Percentiles rank a stretch among this genome's conserved stretches.
These are phyloP conservation scores for Chironomus tepperi DNA, from an alignment of 1,140 invertebrate species.

Conservation along the genomic window DNA sequence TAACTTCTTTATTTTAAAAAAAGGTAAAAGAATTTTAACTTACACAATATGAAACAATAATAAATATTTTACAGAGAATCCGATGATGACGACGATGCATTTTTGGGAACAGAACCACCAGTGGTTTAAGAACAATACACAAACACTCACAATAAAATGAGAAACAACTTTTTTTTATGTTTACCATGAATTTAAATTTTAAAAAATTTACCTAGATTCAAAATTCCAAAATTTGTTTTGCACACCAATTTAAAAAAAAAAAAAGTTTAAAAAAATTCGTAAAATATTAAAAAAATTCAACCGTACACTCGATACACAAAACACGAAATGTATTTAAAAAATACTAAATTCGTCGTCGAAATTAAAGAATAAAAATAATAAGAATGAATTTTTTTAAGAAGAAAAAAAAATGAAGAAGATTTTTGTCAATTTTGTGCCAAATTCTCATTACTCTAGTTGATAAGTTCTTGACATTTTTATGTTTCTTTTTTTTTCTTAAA, in stretches of 20 bases:
- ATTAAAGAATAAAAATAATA: no score
- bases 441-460: conserved; percentile 19
- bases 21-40: not conserved
- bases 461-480: conserved; percentile 19
- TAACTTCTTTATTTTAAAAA: no score
- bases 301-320: conserved; percentile 6
- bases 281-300: conserved; percentile 4
- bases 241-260: not conserved
- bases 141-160: no score
- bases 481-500: not conserved
- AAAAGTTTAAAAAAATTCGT: not conserved
- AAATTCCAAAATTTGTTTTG: not conserved
- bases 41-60: not conserved
- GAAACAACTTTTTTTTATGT: no score
- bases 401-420: not conserved
- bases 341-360: not conserved
- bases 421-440: conserved; percentile 22
- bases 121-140: not conserved
- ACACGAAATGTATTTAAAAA: conserved; percentile 14
- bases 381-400: not conserved
- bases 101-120: conserved; percentile 16
- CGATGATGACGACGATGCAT: not conserved
- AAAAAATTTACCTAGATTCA: not conserved
- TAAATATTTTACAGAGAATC: not conserved
- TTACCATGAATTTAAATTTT: no score